Evolutionary conservation across 2,113 vertebrate genomes (phyloP).

Genomic region (Sphaerodactylus townsendi): DNA sequence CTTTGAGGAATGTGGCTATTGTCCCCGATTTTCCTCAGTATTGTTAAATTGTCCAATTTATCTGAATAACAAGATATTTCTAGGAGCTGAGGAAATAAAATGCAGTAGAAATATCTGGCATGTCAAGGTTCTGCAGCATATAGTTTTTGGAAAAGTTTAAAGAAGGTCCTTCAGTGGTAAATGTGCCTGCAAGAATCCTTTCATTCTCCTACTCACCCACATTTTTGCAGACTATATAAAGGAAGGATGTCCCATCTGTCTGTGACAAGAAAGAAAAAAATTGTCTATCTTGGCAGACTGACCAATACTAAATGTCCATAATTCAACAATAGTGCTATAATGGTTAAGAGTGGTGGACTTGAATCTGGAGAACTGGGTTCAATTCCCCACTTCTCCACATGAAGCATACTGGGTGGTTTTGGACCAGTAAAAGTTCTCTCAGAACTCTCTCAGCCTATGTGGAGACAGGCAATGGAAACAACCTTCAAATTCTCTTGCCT

Average conservation of each 20-base stretch:
- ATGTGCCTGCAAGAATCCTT: background rate
- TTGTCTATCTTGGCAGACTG: background rate
- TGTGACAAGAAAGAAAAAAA: background rate
- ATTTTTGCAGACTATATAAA: background rate
- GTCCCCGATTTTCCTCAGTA: background rate
- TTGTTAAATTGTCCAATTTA: conserved; percentile 24
- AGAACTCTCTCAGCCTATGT: too few relatives aligned
- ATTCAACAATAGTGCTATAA: too few relatives aligned
- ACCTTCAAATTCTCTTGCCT: too few relatives aligned
- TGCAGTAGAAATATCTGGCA: background rate
- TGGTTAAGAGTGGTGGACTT: too few relatives aligned
- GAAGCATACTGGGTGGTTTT: too few relatives aligned
- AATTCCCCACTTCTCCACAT: too few relatives aligned
- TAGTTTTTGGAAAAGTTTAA: background rate
- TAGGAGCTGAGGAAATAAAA: conserved; percentile 20
- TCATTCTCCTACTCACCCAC: background rate
- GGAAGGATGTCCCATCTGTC: background rate
- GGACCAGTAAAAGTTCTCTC: too few relatives aligned
- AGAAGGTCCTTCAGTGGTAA: background rate
- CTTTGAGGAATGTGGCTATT: conserved; percentile 8
- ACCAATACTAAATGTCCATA: too few relatives aligned
- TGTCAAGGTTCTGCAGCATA: conserved; percentile 3
- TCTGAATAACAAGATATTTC: conserved; percentile 5
- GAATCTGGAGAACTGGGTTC: too few relatives aligned
- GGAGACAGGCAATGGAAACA: too few relatives aligned